Evolutionary conservation across 2,888 invertebrate genomes (phyloP).

Genomic region (Rhamphomyia laevipes): DNA sequence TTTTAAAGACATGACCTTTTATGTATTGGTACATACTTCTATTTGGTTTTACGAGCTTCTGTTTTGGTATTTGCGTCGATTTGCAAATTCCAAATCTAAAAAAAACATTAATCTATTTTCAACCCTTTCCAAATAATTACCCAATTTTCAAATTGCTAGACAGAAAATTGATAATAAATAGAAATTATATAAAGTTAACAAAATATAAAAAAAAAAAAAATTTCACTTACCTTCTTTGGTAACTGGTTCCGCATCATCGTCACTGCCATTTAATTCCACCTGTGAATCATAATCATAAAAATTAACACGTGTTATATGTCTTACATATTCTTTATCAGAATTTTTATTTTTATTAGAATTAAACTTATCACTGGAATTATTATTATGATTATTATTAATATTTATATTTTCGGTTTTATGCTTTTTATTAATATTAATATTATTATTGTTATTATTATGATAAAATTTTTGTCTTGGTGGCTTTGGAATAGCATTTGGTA

Average conservation of each 20-base stretch:
- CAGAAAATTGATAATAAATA: too few relatives aligned
- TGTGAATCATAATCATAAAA: conserved; percentile 40
- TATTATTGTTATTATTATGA: not conserved
- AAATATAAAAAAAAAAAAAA: not conserved
- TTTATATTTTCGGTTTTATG: not conserved
- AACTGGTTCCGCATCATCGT: conserved; percentile 67
- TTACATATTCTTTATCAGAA: conserved; percentile 31
- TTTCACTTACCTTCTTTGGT: conserved; percentile 70
- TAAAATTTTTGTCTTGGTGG: conserved; percentile 26
- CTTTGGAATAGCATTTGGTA: conserved; percentile 30
- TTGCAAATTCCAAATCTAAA: too few relatives aligned
- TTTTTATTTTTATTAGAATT: conserved; percentile 20
- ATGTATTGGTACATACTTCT: too few relatives aligned
- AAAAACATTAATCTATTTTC: too few relatives aligned
- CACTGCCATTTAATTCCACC: conserved; percentile 41
- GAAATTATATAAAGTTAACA: conserved; percentile 2
- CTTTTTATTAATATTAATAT: not conserved
- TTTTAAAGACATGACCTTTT: too few relatives aligned
- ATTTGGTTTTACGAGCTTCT: too few relatives aligned
- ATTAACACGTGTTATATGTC: conserved; percentile 40
- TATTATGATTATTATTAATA: not conserved
- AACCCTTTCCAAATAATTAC: too few relatives aligned
- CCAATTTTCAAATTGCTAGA: too few relatives aligned
- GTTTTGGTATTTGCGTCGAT: too few relatives aligned
- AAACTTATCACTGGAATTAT: not conserved